Evolutionary conservation across 2,888 invertebrate species (phyloP), one percentile per base, ranked within the genome.

Genomic region (Ceramica pisi): DNA sequence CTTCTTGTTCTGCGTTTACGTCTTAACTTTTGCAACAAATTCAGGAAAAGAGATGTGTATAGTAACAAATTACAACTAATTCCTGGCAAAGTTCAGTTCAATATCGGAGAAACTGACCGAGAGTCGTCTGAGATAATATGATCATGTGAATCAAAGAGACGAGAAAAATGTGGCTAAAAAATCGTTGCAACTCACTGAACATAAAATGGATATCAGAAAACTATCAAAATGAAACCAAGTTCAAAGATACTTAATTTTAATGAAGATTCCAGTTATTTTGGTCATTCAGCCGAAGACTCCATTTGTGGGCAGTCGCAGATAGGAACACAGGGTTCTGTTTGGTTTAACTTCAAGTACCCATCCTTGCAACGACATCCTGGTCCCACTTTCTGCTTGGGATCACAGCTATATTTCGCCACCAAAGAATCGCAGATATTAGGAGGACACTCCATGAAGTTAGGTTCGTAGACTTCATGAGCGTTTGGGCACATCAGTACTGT

Each of bases 351-450:
- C 1, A 87, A 57, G 67, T 80, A 91, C 0, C 89, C 89, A 6
- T 83, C 23, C 19, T 85, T 75, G 66, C 92, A 92, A 0, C 79
- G 61, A 59, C 90, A 92, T 0, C 88, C 87, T 4, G 82, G 70
- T 10, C 57, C 50, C 46, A 82, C 84, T 16, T 51, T 67, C 44
- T 80, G 65, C 16, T 67, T 62, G 10, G 23, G 26, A n/a, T 68
- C 57, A 48, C 90, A 90, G 1, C 60, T 21, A n/a, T 64, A 78
- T 38, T 1, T 82, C 1, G 75, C 71, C 1, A 86, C 73, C 7
- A 88, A 41, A 0, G 88, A 77, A 0, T 57, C 1, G 59, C 90
- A 90, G 2, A 67, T 83, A 8, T 88, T 88, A 2, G 87, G 85
- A 7, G 85, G 84, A 35, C 80, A 80, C 23, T 23, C 23, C 31